These are phyloP conservation scores for Mystacornis crossleyi DNA, from an alignment of 2,113 vertebrate species.

Conservation along the genomic window DNA sequence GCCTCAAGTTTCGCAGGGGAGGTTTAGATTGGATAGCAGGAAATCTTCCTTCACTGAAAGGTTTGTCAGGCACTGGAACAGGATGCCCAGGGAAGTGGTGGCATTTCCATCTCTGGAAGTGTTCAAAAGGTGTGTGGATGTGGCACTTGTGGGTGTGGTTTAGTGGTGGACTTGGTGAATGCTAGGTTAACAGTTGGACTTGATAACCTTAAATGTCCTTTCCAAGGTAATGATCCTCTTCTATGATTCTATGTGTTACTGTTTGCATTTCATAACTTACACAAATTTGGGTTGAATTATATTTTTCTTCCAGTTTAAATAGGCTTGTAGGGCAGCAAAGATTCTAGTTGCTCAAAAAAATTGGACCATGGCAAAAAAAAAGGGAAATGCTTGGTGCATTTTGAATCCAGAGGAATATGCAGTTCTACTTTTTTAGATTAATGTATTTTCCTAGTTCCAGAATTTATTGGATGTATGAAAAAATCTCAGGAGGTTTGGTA, in stretches of 20 bases:
- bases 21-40: neutral
- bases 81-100: neutral
- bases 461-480: neutral
- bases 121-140: neutral
- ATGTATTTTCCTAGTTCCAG: neutral
- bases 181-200: neutral
- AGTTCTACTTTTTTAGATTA: neutral
- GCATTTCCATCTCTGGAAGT: neutral
- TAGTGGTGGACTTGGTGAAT: neutral
- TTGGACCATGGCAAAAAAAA: neutral
- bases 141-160: neutral
- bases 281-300: neutral
- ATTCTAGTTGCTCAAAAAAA: neutral
- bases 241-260: neutral
- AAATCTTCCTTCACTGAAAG: neutral
- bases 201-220: neutral
- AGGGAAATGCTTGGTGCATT: neutral
- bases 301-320: neutral
- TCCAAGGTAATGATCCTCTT: neutral
- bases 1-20: neutral
- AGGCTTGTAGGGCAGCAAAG: neutral
- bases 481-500: neutral
- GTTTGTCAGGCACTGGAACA: neutral
- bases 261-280: neutral
- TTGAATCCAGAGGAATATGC: neutral